These are phyloP conservation scores for Cydia amplana DNA, from an alignment of 1,140 invertebrate genomes.

Conservation along the genomic window DNA sequence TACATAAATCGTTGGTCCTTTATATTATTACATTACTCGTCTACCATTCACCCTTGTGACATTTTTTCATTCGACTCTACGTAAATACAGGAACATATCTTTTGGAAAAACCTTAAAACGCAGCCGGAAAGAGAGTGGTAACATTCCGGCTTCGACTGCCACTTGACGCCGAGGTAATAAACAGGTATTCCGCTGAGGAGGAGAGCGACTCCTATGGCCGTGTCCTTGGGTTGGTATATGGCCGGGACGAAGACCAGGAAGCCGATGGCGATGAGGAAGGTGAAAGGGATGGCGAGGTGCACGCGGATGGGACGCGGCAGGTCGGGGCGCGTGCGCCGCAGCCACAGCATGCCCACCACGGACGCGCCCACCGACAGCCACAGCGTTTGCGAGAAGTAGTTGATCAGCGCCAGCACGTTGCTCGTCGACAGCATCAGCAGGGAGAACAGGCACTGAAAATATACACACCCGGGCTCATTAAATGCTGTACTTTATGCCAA, in stretches of 20 bases:
- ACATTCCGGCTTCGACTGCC: conserved; percentile 86
- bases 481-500: background rate
- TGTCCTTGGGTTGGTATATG: conserved; percentile 87
- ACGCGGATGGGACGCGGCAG: conserved; percentile 90
- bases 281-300: conserved; percentile 87
- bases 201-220: conserved; percentile 90
- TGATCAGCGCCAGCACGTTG: conserved; percentile 87
- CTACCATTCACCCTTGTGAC: conserved; percentile 45
- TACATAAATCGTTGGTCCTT: conserved; percentile 40
- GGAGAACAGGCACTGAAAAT: conserved; percentile 85
- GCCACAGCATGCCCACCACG: conserved; percentile 88
- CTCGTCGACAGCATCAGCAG: conserved; percentile 86
- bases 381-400: conserved; percentile 89
- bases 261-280: conserved; percentile 91
- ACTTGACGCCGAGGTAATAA: conserved; percentile 92
- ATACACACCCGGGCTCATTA: background rate
- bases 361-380: conserved; percentile 89
- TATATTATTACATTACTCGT: conserved; percentile 31
- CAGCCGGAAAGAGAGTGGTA: conserved; percentile 66
- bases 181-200: conserved; percentile 94
- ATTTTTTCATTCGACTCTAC: conserved; percentile 71
- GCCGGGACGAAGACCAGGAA: conserved; percentile 92
- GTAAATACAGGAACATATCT: conserved; percentile 73
- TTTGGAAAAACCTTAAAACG: conserved; percentile 75
- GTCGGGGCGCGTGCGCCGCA: conserved; percentile 86